A percentile compares a stretch with the other conserved stretches of the same genome.
phyloP scores from a whole-genome alignment of 2,113 vertebrate genomes.

The Nematolebias whitei region DNA sequence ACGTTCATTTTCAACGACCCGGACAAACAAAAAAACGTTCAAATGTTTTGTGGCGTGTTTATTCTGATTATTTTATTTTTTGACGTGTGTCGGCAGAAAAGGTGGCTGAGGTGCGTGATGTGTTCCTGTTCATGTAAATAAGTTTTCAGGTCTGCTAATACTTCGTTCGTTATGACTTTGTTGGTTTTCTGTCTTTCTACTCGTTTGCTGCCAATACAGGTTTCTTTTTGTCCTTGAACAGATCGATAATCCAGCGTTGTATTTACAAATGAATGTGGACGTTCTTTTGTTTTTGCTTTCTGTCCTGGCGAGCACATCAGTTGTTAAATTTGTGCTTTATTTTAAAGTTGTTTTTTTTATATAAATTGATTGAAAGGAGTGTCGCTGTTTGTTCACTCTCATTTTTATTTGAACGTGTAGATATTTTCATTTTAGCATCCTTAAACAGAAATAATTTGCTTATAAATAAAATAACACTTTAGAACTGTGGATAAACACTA shows the following conservation, averaged over 20 bases:
- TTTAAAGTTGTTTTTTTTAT: conserved; percentile 41
- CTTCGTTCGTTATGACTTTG: conserved; percentile 44
- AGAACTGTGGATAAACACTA: too few species aligned
- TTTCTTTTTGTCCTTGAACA: conserved; percentile 37
- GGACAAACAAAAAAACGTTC: conserved; percentile 19
- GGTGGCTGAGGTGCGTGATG: neutral
- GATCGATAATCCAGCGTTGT: conserved; percentile 42
- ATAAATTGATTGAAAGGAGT: conserved; percentile 65
- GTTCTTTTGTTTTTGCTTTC: conserved; percentile 49
- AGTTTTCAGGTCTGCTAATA: conserved; percentile 42
- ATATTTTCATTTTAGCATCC: too few species aligned
- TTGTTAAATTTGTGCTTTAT: conserved; percentile 60
- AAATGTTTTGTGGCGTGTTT: neutral
- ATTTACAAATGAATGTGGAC: conserved; percentile 47
- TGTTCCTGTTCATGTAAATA: conserved; percentile 66
- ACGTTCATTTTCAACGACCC: conserved; percentile 11
- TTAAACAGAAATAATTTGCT: too few species aligned
- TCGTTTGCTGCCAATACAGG: conserved; percentile 55
- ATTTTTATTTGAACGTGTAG: conserved; percentile 29
- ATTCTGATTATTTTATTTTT: conserved; percentile 5
- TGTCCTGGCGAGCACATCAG: conserved; percentile 48
- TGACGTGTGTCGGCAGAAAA: conserved; percentile 4
- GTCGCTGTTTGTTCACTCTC: conserved; percentile 41
- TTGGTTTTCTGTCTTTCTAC: conserved; percentile 28
- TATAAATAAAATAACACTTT: too few species aligned